Evolutionary conservation across 2,888 invertebrate genomes (phyloP), one percentile per base, ranked within the genome.

Genomic region (Hirtodrosophila cameraria): DNA sequence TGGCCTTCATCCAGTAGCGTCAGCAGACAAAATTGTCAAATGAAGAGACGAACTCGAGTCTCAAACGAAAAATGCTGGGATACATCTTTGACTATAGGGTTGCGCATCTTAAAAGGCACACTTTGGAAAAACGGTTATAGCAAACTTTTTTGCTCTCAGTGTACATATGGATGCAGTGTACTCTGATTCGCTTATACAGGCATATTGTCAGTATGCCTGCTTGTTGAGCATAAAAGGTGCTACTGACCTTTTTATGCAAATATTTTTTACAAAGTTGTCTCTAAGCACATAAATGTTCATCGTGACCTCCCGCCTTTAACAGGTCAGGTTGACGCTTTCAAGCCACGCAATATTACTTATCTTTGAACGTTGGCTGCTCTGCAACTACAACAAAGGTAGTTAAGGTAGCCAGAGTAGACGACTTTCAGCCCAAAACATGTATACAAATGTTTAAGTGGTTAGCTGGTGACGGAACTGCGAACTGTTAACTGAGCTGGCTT

Each of bases 171-270:
- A n/a, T n/a, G n/a, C n/a, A n/a, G n/a, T n/a, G n/a, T n/a, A n/a
- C n/a, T n/a, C n/a, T n/a, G n/a, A n/a, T n/a, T n/a, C n/a, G n/a
- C 35, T 36, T 20, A 31, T 31, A 28, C 43, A 58, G 42, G 27
- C 46, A 45, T 43, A 66, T 50, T 48, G 28, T 50, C 25, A 33
- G 49, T 36, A 25, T 16, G 30, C 2, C 46, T 27, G 42, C 62
- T 42, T 39, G 48, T 13, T 15, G 6, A 18, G 16, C 30, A 6
- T 46, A 31, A 75, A 65, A 74, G 79, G 81, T 89, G 90, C 86
- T 84, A 86, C 81, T 89, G 89, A 89, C 89, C 90, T 86, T 89
- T 88, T 88, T 85, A 89, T 89, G 87, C 78, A 89, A 90, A 89
- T 90, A 89, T 88, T 84, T n/a, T 88, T 79, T 80, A 66, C 65